Base-by-base conservation (phyloP, 2,113 vertebrate genomes). In the Raphicerus campestris region DNA sequence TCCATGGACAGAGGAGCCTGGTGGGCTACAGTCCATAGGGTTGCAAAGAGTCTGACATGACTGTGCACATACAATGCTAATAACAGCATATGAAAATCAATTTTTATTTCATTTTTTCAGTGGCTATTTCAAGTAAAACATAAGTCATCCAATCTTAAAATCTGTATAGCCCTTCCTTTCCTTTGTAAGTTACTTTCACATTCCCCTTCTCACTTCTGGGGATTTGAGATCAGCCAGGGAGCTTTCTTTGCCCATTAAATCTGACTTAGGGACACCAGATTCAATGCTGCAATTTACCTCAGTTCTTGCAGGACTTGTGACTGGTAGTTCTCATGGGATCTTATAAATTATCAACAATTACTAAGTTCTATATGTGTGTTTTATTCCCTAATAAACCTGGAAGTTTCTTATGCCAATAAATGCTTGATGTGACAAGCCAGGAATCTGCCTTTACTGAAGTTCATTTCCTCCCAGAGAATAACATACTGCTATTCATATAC, bases 211-310 rank as follows among this genome's bases (percentile, higher is more conserved):
- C 16, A 81, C 22, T n/a, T 49, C 19, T 45, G 42, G 10, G 32
- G 20, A 55, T 2, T 16, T 20, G 19, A 47, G 30, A 26, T 3
- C 22, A 61, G 24, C 4, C 42, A 7, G 3, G 6, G 2, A 13
- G 28, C 24, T 16, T 49, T 30, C 30, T 56, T n/a, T 73, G 19
- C 4, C 19, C 19, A 5, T 73, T 47, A 15, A 53, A 47, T 10
- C 6, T 28, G 2, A 10, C 2, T 14, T 11, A 14, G 0, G 5
- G 6, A 1, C 24, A 26, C 53, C 16, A 20, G 6, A 2, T 17
- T 58, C 17, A 5, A 6, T 4, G 15, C 32, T 22, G 5, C 20
- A 9, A 0, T 45, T 19, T 42, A 28, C 32, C 26, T 10, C 10
- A 17, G 15, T 15, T 58, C 17, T 58, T 17, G 7, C 3, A 10